Base-by-base conservation (phyloP, 2,888 invertebrate genomes). In the Drosophila formosana region DNA sequence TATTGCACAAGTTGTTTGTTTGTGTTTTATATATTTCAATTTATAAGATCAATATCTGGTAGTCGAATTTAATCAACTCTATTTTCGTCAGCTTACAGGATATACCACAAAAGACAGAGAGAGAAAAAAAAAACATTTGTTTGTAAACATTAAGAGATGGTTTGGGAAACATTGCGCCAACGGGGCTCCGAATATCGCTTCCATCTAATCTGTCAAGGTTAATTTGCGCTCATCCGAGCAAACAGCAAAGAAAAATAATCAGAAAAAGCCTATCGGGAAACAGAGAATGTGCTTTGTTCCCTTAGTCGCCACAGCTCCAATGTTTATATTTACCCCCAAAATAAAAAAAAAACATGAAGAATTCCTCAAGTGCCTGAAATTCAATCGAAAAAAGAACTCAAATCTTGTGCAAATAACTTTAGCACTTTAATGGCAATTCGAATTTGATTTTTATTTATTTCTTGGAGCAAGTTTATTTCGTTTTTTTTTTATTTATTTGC, bases 171-270 rank as follows among this genome's bases (percentile, higher is more conserved):
- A 55, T 64, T 72, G 30, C 8, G n/a, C 23, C 47, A 43, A n/a
- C 34, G 49, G 56, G 52, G 8, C 51, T 11, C 34, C 47, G 62
- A 4, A 39, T 64, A 76, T 75, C 66, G 65, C 46, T 56, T 72
- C 65, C 53, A 66, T 68, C 63, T 62, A 63, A 85, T 74, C 69
- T 82, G 85, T 74, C 82, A 82, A 72, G 85, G 82, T 85, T 88
- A 76, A 76, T 88, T 88, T 76, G 66, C 43, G 68, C 62, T 62
- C 68, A 78, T 57, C 52, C 32, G 45, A 71, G 69, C 67, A 66
- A 64, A 77, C 53, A 62, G 60, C 28, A 41, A 63, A 72, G 49
- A 62, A 49, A 78, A 64, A 74, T 60, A 70, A 63, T 50, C 67
- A 43, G 28, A 57, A 61, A 81, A 66, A 79, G 75, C 60, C 37